Conservation (phyloP, 2,797 vertebrate species). For the Leuciscus waleckii region DNA sequence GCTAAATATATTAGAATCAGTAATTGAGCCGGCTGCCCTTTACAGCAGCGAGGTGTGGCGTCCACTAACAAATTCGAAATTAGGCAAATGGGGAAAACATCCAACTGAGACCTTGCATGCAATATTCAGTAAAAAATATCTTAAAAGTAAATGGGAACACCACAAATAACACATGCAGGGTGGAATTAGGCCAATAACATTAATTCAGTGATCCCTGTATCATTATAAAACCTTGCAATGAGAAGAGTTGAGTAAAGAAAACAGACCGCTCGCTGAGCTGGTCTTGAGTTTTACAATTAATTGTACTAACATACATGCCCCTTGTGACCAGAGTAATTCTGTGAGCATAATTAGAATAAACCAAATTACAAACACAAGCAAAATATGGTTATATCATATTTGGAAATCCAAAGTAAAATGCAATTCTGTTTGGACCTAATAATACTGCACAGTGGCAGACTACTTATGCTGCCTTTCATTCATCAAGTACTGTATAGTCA, state of each 20-base stretch:
- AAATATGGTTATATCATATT: constrained; percentile 16
- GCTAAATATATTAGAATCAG: constrained; percentile 30
- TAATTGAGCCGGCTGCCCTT: constrained; percentile 39
- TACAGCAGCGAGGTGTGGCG: constrained; percentile 21
- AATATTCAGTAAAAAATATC: constrained; percentile 23
- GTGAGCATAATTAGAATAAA: constrained; percentile 27
- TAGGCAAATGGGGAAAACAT: constrained; percentile 43
- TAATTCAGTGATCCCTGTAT: constrained; percentile 22
- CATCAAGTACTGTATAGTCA: not conserved
- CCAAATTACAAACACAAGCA: constrained; percentile 26
- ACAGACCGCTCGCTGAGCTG: constrained; percentile 31
- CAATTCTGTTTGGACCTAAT: constrained; percentile 20
- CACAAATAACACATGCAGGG: not conserved
- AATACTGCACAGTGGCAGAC: not conserved
- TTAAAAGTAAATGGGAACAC: constrained; percentile 21
- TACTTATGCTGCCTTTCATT: not conserved
- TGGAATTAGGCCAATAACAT: constrained; percentile 38
- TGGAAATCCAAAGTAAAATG: constrained; percentile 10
- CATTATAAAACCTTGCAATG: constrained; percentile 26
- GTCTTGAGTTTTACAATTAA: constrained; percentile 10
- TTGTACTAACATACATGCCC: constrained; percentile 7
- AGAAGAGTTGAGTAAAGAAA: constrained; percentile 28
- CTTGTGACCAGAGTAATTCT: constrained; percentile 3
- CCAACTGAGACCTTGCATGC: constrained; percentile 22
- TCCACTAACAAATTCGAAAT: constrained; percentile 36